Evolutionary conservation across 2,113 vertebrate genomes (phyloP), one percentile per base, ranked within the genome.

Genomic region (Garra rufa): DNA sequence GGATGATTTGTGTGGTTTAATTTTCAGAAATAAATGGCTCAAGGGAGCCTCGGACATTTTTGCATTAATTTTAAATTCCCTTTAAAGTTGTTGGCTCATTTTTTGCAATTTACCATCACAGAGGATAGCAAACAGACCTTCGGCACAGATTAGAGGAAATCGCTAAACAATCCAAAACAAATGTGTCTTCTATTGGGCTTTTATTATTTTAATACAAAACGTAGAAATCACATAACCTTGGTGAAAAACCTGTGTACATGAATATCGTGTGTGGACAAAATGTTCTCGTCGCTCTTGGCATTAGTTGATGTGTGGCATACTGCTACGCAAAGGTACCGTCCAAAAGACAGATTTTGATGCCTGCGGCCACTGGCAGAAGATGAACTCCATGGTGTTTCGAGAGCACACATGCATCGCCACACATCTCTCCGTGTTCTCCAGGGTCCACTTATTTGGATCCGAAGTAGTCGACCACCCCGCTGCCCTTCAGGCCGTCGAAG

Each of bases 401-500:
- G 63, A 41, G 71, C 26, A 30, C 59, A 69, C 30, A 67, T 52
- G 34, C 65, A 9, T 28, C 28, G 38, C 69, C 63, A 71, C 41
- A 44, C 50, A 30, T 77, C 61, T 48, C 50, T 52, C 75, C 15
- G 43, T 67, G 13, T 55, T 81, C 76, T 81, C 38, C 21, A 6
- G 3, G 21, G 28, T 30, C 46, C 59, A 65, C 63, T 96, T 90
- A 97, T 85, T 95, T 93, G 8, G 92, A 89, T 46, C 96, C 95
- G 1, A 99, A 94, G 88, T 92, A 94, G 87, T 98, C 97, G 11
- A 99, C 96, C 9, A 97, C 76, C 0, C 97, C 97, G 0, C 87
- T 97, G 26, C 97, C 96, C 90, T 95, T 96, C 67, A 95, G 92
- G 13, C 95, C 97, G 0, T 99, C 95, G 0, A 99, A 99, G 92